A percentile compares a stretch with the other conserved stretches of the same genome.
Evolutionary conservation across 2,888 invertebrate species (phyloP).

Genomic region (Drosophila meridiana): DNA sequence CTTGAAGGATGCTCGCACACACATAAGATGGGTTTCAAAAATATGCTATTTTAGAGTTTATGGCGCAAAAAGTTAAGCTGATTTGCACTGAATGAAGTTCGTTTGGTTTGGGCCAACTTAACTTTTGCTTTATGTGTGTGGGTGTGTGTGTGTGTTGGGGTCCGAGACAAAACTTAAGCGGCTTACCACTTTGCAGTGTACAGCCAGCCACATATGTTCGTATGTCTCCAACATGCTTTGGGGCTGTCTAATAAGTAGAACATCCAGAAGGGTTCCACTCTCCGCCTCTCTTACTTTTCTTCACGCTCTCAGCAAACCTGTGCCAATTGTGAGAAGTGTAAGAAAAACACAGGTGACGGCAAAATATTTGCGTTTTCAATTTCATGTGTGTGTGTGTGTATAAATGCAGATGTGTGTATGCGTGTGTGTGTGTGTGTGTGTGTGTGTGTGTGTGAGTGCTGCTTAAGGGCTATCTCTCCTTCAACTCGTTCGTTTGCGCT

Average conservation of each 20-base stretch:
- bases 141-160: conserved; percentile 18
- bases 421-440: conserved; percentile 7
- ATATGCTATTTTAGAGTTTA: conserved; percentile 60
- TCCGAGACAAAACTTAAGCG: conserved; percentile 66
- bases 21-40: conserved; percentile 43
- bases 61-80: conserved; percentile 72
- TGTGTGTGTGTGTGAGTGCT: conserved; percentile 18
- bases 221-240: conserved; percentile 26
- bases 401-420: neutral
- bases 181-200: conserved; percentile 65
- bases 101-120: conserved; percentile 64
- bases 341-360: conserved; percentile 57
- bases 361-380: conserved; percentile 68
- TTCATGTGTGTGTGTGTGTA: conserved; percentile 26
- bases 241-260: conserved; percentile 52
- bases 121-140: conserved; percentile 56
- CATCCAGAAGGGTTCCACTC: conserved; percentile 26
- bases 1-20: conserved; percentile 28
- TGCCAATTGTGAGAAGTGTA: conserved; percentile 40
- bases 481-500: conserved; percentile 1
- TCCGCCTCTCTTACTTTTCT: neutral
- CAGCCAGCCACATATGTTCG: conserved; percentile 56
- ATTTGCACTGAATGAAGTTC: conserved; percentile 62
- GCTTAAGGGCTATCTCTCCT: conserved; percentile 26
- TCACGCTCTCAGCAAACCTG: conserved; percentile 16